These are phyloP conservation scores for Sterrhoptilus dennistouni DNA, from an alignment of 2,113 vertebrate species.

Conservation along the genomic window DNA sequence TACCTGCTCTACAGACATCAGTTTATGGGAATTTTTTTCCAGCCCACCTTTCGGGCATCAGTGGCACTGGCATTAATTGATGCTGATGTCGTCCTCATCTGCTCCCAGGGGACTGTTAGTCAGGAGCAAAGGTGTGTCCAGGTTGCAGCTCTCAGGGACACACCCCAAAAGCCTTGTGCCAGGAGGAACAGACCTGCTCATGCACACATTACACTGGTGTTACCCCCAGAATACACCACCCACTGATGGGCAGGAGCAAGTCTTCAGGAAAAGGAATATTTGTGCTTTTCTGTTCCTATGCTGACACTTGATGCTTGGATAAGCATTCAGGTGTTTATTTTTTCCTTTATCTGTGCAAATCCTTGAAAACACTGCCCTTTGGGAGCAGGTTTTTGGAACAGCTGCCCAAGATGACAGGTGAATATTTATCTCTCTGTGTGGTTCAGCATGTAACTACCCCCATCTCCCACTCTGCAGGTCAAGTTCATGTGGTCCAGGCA, in stretches of 20 bases:
- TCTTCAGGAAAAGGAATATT: background rate
- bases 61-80: rapidly evolving
- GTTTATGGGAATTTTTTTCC: background rate
- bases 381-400: background rate
- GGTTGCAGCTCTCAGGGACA: background rate
- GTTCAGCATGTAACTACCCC: background rate
- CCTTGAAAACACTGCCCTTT: background rate
- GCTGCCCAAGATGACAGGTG: background rate
- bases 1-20: background rate
- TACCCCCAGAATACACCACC: background rate
- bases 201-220: rapidly evolving
- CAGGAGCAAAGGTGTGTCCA: background rate
- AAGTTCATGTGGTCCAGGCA: background rate
- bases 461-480: background rate
- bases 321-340: background rate
- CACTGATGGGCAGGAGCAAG: background rate
- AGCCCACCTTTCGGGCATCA: background rate
- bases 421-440: background rate
- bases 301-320: background rate
- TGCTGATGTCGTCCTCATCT: background rate
- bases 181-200: background rate
- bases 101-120: background rate
- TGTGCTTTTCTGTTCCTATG: background rate
- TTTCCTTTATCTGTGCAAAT: background rate
- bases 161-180: background rate